Evolutionary conservation across 53 echinoderm and acorn worm genomes (phyloP).

Genomic region (Antedon mediterranea): DNA sequence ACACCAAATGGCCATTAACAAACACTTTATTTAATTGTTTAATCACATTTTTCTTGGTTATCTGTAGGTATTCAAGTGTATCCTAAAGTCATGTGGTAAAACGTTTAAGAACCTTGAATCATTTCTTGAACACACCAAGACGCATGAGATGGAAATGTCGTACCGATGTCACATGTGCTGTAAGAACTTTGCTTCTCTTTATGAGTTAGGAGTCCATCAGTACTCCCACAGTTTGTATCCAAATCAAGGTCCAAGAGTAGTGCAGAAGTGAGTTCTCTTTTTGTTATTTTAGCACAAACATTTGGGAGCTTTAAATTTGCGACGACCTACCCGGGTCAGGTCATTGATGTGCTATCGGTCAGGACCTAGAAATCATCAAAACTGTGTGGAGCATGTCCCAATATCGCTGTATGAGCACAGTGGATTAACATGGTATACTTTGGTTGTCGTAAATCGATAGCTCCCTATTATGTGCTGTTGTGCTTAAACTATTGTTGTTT

Average conservation of each 20-base stretch:
- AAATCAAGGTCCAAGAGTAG: slow-evolving; percentile 72
- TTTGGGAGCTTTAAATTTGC: too few species aligned
- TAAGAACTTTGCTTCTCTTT: slow-evolving; percentile 79
- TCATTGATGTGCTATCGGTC: too few species aligned
- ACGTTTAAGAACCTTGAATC: slow-evolving; percentile 82
- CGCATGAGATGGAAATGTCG: slow-evolving; percentile 77
- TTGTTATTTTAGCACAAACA: too few species aligned
- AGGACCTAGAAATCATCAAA: too few species aligned
- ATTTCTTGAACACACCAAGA: slow-evolving; percentile 82
- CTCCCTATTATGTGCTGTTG: too few species aligned
- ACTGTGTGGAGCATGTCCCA: too few species aligned
- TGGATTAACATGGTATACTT: too few species aligned
- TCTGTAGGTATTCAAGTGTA: slow-evolving; percentile 84
- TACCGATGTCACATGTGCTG: slow-evolving; percentile 80
- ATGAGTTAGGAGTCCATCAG: slow-evolving; percentile 92
- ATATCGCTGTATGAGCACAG: too few species aligned
- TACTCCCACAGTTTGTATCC: slow-evolving; percentile 97
- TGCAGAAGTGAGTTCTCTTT: slow-evolving; percentile 74
- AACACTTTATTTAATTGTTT: background rate
- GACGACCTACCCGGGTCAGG: background rate
- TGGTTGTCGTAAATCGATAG: too few species aligned
- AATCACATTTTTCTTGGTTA: background rate
- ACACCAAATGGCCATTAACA: too few species aligned
- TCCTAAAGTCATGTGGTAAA: slow-evolving; percentile 55
- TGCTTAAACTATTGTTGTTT: too few species aligned